Percentiles rank a stretch among this genome's conserved stretches.
Evolutionary conservation across 2,797 vertebrate genomes (phyloP).

Genomic region (Pipistrellus pipistrellus): DNA sequence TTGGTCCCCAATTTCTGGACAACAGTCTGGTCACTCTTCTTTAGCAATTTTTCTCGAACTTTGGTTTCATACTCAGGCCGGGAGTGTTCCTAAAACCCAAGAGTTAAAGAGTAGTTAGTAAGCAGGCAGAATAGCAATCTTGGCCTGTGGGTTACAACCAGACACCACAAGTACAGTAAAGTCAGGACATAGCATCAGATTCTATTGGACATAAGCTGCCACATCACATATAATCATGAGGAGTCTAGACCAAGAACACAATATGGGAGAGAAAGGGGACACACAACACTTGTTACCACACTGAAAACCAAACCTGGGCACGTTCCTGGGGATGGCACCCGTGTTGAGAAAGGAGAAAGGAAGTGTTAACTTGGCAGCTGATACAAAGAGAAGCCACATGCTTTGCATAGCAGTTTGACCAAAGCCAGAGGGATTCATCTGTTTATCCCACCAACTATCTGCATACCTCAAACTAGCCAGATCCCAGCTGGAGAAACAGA

Average conservation of each 20-base stretch:
- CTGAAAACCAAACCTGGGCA: constrained; percentile 87
- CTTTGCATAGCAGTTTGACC: not conserved
- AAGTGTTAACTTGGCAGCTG: constrained; percentile 71
- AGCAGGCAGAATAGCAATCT: not conserved
- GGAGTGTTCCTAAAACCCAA: constrained; percentile 91
- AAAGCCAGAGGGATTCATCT: not conserved
- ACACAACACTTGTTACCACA: constrained; percentile 57
- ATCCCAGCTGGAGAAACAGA: constrained; percentile 54
- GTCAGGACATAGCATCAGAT: constrained; percentile 19
- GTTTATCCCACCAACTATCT: not conserved
- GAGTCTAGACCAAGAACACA: constrained; percentile 64
- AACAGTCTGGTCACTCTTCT: constrained; percentile 27
- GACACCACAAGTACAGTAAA: constrained; percentile 53
- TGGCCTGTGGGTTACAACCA: not conserved
- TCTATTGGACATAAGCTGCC: constrained; percentile 44
- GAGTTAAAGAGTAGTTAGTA: not conserved
- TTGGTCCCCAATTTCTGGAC: constrained; percentile 86
- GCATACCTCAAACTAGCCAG: constrained; percentile 15
- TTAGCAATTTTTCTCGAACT: constrained; percentile 93
- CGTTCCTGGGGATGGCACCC: constrained; percentile 85
- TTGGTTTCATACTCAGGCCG: constrained; percentile 96
- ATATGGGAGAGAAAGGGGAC: not conserved
- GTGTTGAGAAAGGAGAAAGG: constrained; percentile 84
- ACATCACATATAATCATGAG: constrained; percentile 67
- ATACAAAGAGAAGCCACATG: not conserved